These are phyloP conservation scores for Nasonia longicornis DNA, from an alignment of 1,140 invertebrate species.

Conservation along the genomic window DNA sequence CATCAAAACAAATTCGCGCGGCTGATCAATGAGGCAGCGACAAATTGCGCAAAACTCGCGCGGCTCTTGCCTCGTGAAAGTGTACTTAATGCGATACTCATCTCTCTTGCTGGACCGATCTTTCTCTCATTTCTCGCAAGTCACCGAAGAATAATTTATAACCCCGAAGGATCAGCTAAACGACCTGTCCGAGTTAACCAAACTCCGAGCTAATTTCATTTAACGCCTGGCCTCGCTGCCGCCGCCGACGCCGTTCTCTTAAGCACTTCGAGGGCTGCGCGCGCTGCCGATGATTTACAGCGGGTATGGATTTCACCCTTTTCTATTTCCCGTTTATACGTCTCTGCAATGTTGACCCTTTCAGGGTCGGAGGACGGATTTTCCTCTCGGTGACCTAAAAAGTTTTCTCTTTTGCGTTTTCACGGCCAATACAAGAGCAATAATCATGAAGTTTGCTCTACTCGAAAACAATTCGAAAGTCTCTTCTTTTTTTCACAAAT, in stretches of 20 bases:
- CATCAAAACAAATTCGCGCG: background rate
- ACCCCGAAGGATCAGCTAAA: conserved; percentile 58
- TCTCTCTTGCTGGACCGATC: conserved; percentile 6
- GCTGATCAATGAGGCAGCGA: background rate
- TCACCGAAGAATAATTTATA: conserved; percentile 67
- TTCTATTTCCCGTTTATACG: conserved; percentile 24
- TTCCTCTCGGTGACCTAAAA: background rate
- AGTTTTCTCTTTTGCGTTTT: too few relatives aligned
- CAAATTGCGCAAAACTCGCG: conserved; percentile 7
- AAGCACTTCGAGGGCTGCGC: conserved; percentile 44
- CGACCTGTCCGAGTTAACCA: conserved; percentile 61
- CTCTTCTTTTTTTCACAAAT: background rate
- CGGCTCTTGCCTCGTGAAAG: background rate
- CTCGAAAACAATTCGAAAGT: background rate
- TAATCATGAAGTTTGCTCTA: too few relatives aligned
- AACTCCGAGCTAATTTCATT: conserved; percentile 66
- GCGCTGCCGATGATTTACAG: conserved; percentile 52
- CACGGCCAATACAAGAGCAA: too few relatives aligned
- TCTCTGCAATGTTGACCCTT: conserved; percentile 14
- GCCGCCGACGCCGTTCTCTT: conserved; percentile 42
- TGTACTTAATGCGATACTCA: conserved; percentile 18
- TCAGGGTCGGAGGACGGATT: background rate
- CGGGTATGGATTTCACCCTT: conserved; percentile 30
- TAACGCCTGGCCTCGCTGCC: conserved; percentile 54
- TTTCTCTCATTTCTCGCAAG: conserved; percentile 55